Evolutionary conservation across 1,140 invertebrate genomes (phyloP).

Genomic region (Scylla paramamosain): DNA sequence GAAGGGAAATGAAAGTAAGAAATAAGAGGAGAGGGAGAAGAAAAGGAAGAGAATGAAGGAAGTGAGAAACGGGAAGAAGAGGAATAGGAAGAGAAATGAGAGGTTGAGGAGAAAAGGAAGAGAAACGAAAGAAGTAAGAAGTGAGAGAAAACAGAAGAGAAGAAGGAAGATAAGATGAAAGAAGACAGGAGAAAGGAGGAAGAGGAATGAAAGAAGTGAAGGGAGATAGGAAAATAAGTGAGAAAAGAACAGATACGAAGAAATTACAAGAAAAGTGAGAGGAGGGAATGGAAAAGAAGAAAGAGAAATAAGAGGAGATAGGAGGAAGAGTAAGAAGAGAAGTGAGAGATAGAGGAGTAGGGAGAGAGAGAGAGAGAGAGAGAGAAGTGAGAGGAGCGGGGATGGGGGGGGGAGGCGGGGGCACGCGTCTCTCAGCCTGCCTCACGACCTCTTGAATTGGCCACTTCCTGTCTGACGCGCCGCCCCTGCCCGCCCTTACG

Average conservation of each 20-base stretch:
- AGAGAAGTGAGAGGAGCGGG: not conserved
- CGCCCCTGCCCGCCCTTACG: not conserved
- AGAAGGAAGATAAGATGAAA: too few species aligned
- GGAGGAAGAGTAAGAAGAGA: not conserved
- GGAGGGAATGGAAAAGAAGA: not conserved
- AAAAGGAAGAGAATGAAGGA: too few species aligned
- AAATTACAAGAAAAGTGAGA: not conserved
- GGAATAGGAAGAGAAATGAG: too few species aligned
- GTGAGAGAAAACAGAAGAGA: too few species aligned
- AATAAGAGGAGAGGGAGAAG: too few species aligned
- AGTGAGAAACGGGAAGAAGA: too few species aligned
- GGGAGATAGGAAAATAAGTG: not conserved
- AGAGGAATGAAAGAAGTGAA: not conserved
- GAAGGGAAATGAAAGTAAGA: too few species aligned
- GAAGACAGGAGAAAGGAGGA: not conserved
- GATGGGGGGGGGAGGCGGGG: not conserved
- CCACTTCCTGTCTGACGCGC: too few species aligned
- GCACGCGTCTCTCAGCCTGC: not conserved
- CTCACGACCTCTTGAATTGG: too few species aligned
- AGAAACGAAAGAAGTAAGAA: too few species aligned
- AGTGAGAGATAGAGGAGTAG: not conserved
- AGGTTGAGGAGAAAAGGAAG: too few species aligned
- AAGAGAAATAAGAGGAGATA: not conserved
- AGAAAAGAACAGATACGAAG: not conserved
- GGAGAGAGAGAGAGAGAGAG: not conserved